Evolutionary conservation across 2,797 vertebrate genomes (phyloP), one percentile per base, ranked within the genome.

Genomic region (Sparus aurata): DNA sequence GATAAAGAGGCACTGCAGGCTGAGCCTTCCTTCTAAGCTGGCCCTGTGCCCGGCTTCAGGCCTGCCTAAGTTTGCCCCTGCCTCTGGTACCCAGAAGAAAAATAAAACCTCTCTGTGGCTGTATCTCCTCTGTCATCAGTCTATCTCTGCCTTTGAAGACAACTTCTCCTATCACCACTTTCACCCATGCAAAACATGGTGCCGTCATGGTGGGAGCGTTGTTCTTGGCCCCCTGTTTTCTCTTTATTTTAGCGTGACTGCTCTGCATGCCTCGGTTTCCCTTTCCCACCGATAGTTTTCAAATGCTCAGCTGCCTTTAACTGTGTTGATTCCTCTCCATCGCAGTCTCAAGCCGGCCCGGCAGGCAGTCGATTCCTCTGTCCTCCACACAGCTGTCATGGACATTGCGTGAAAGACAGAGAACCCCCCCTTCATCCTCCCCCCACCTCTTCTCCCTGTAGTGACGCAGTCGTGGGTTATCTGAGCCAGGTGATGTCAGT

Each of bases 101-200:
- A 75, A 69, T 46, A 65, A 77, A 41, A 34, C 50, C 69, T 20
- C 53, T 59, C 16, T 11, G 45, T 15, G 22, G 20, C 60, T 59
- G 2, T 83, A 94, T 94, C 94, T 85, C 71, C 43, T 45, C 64
- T 68, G n/a, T 49, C 83, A 92, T 93, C 84, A 22, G 69, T 67
- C 68, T 76, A 85, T 92, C 85, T 71, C 55, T 75, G 71, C 76
- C 91, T 93, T 91, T 92, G 87, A 93, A 92, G 90, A 53, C 57
- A 43, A 73, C 58, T 80, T 79, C 86, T 72, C 88, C 75, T 84
- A 80, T 87, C 88, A 70, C 75, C 57, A 64, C 83, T 87, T 87
- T 85, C 72, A 80, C 73, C 79, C 81, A 87, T 73, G 57, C 85
- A 27, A 86, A 90, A 91, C 85, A 85, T 72, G 74, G 47, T 69